A percentile compares a stretch with the other conserved stretches of the same genome.
These are phyloP conservation scores for Leptinotarsa undecemlineata DNA, from an alignment of 1,140 invertebrate species.

Conservation along the genomic window DNA sequence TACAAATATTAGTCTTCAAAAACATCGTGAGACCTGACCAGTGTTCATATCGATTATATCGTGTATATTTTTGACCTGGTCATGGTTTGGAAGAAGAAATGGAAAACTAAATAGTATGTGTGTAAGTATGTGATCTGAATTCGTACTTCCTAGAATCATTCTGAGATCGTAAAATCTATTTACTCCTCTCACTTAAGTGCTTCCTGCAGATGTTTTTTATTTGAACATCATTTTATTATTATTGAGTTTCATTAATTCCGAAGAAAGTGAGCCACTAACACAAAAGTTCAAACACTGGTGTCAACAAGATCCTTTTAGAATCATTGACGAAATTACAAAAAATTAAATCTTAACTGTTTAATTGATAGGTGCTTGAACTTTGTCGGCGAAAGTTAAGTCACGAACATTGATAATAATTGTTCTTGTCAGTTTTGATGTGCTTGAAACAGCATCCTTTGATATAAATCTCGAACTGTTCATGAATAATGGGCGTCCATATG, in stretches of 20 bases:
- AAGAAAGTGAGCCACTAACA: background rate
- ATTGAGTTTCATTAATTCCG: background rate
- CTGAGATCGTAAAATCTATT: background rate
- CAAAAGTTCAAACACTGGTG: background rate
- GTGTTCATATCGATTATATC: too few relatives aligned
- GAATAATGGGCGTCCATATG: too few relatives aligned
- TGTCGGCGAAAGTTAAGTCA: background rate
- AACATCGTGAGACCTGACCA: too few relatives aligned
- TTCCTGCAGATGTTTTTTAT: constrained; percentile 3
- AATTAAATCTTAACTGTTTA: background rate
- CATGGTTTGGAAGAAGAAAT: too few relatives aligned
- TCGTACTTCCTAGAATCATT: too few relatives aligned
- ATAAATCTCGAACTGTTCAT: too few relatives aligned
- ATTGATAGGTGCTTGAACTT: constrained; percentile 1
- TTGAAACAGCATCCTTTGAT: too few relatives aligned
- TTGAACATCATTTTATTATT: background rate
- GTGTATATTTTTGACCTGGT: too few relatives aligned
- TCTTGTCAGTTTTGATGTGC: too few relatives aligned
- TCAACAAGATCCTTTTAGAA: background rate
- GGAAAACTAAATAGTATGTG: too few relatives aligned
- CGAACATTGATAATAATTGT: background rate
- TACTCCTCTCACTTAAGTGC: background rate
- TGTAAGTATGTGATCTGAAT: too few relatives aligned
- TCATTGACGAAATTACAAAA: constrained; percentile 1
- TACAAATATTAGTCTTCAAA: too few relatives aligned